Evolutionary conservation across 1,140 invertebrate species (phyloP), one percentile per base, ranked within the genome.

Genomic region (Pseudachorutes palmiensis): DNA sequence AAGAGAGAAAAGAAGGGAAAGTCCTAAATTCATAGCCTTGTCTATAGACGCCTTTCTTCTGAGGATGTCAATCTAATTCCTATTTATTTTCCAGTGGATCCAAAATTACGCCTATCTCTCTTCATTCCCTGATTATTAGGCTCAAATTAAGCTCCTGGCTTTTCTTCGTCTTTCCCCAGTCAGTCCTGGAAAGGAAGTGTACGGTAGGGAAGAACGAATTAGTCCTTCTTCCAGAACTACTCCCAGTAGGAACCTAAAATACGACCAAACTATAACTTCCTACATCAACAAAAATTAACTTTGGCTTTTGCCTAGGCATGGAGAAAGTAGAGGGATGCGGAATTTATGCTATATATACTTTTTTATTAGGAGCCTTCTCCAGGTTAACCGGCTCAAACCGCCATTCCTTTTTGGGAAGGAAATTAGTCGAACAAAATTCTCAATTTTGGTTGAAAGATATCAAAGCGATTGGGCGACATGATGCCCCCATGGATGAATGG

Each of bases 41-140:
- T 26, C 51, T 55, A 55, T 14, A 22, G 51, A 55, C 12, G 12
- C 51, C 62, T 63, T n/a, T 33, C 16, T 31, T 24, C 41, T 14
- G 31, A 58, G 49, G 24, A 31, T 33, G 64, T 65, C 64, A 51
- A 65, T 51, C 64, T 65, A 65, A 65, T 65, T 65, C 55, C 48
- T 65, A 65, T 65, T 65, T 65, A 65, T 65, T 65, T 51, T 65
- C 28, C 36, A 24, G 28, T 49, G n/a, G 48, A 32, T 64, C 45
- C 26, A 36, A 64, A 41, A 48, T 5, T 48, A 49, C 64, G 31
- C 48, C 31, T 65, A 49, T 62, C 60, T 33, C 30, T 62, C 60
- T 62, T 62, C 60, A 30, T 36, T 62, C 60, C 9, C 49, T 36
- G 51, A 55, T 55, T 55, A 55, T 55, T 55, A 55, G 24, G 51